Percentiles rank a stretch among this genome's conserved stretches.
Conservation (phyloP, 2,888 invertebrate genomes). For the Latheticus oryzae region DNA sequence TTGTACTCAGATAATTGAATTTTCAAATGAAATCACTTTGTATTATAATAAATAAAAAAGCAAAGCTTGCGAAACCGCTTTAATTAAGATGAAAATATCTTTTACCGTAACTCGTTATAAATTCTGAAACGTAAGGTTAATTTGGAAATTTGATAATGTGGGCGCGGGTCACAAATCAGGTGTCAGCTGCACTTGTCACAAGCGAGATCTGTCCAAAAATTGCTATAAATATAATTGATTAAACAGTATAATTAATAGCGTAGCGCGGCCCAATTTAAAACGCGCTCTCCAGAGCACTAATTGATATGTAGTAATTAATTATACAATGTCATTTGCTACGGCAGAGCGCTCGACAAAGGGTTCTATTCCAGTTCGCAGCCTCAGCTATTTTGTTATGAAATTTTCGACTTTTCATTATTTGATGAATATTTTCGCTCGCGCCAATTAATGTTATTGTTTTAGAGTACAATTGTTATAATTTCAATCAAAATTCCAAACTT, state of each 20-base stretch:
- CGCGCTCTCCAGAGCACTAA: conserved; percentile 59
- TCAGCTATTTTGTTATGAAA: conserved; percentile 60
- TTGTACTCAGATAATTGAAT: no score
- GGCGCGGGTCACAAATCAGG: conserved; percentile 52
- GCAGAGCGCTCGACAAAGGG: conserved; percentile 55
- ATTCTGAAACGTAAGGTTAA: conserved; percentile 39
- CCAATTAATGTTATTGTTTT: conserved; percentile 51
- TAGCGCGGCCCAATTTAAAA: conserved; percentile 59
- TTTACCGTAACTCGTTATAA: conserved; percentile 21
- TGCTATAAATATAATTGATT: conserved; percentile 62
- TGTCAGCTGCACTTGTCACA: conserved; percentile 57
- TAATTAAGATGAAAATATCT: conserved; percentile 18
- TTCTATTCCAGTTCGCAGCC: conserved; percentile 55
- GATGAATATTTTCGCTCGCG: conserved; percentile 44
- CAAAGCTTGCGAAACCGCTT: no score
- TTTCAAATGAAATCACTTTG: neutral
- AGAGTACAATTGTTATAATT: conserved; percentile 47
- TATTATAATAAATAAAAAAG: conserved; percentile 1
- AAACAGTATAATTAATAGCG: conserved; percentile 60
- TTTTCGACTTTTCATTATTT: conserved; percentile 56
- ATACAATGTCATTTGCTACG: conserved; percentile 60
- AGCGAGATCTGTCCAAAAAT: conserved; percentile 53
- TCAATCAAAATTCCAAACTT: no score
- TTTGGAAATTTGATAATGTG: conserved; percentile 41
- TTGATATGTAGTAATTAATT: conserved; percentile 63